These are phyloP conservation scores for Aphelenchoides fujianensis DNA, from an alignment of 1,140 invertebrate genomes.

Conservation along the genomic window DNA sequence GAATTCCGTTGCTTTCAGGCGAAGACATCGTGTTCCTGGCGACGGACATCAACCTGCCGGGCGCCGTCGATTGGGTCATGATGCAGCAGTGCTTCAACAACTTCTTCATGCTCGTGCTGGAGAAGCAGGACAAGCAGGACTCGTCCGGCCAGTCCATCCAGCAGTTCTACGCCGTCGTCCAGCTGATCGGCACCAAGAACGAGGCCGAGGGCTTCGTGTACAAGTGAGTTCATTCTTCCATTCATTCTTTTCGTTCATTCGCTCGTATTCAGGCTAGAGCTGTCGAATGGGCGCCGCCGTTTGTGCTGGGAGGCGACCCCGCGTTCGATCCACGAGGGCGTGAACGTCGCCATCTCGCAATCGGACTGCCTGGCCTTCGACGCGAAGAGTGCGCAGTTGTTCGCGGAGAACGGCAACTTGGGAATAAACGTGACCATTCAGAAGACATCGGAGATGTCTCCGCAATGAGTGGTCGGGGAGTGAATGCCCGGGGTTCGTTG, in stretches of 20 bases:
- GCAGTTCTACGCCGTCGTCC: constrained; percentile 98
- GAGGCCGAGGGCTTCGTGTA: constrained; percentile 99
- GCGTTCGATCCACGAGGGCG: constrained; percentile 94
- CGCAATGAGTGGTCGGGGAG: too few species aligned
- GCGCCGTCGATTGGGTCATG: constrained; percentile 99
- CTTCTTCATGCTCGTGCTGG: constrained; percentile 97
- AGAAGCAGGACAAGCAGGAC: constrained; percentile 78
- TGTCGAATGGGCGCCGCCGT: constrained; percentile 86
- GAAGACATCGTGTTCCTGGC: constrained; percentile 99
- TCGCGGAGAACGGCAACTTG: constrained; percentile 97
- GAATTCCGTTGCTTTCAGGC: constrained; percentile 63
- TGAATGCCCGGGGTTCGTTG: too few species aligned
- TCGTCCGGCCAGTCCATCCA: constrained; percentile 82
- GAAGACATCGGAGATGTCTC: background rate
- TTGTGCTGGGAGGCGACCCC: constrained; percentile 99
- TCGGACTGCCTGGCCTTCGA: constrained; percentile 99
- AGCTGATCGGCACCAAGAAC: constrained; percentile 94
- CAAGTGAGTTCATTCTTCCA: constrained; percentile 67
- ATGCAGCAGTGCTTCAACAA: constrained; percentile 99
- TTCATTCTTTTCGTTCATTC: background rate
- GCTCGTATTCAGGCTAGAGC: constrained; percentile 77
- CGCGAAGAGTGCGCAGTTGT: constrained; percentile 92
- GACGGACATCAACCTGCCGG: constrained; percentile 97
- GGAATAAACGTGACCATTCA: constrained; percentile 97
- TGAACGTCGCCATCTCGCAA: constrained; percentile 93